Percentiles rank a stretch among this genome's conserved stretches.
phyloP scores from a whole-genome alignment of 23 tunicate genomes.

The Trididemnum miniatum region DNA sequence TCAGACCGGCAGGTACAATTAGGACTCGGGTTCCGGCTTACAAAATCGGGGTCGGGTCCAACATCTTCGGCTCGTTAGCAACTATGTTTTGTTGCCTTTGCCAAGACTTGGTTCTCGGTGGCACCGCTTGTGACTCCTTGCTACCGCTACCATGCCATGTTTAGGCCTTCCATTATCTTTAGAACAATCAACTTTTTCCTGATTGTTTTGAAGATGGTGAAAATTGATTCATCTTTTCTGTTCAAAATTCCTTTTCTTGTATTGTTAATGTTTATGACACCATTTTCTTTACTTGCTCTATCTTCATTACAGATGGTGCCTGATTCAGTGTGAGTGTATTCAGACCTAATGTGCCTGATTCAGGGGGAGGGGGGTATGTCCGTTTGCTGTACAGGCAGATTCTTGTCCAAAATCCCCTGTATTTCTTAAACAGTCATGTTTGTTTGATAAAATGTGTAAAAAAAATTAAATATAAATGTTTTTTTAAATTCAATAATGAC shows the following conservation, averaged over 20 bases:
- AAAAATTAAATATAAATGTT: neutral
- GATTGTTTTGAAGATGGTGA: neutral
- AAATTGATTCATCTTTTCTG: conserved; percentile 4
- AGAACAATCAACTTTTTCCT: neutral
- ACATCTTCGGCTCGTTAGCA: too few species aligned
- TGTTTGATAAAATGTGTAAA: neutral
- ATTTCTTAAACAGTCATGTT: neutral
- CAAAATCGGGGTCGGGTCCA: too few species aligned
- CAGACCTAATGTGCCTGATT: too few species aligned
- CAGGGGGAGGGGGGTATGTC: neutral
- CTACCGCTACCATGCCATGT: too few species aligned
- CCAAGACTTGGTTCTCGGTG: neutral
- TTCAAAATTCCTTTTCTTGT: neutral
- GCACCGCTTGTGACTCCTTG: neutral
- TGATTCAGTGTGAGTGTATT: neutral
- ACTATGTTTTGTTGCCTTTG: neutral
- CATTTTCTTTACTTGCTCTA: neutral
- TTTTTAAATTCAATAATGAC: too few species aligned
- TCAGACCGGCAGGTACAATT: too few species aligned
- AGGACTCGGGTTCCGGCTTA: too few species aligned
- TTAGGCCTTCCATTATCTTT: too few species aligned
- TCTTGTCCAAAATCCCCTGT: neutral
- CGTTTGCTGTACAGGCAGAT: neutral
- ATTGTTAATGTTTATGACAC: neutral
- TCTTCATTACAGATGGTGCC: neutral